Percentiles rank a stretch among this genome's conserved stretches.
These are phyloP conservation scores for Heteromyza rotundicornis DNA, from an alignment of 2,888 invertebrate species.

Conservation along the genomic window DNA sequence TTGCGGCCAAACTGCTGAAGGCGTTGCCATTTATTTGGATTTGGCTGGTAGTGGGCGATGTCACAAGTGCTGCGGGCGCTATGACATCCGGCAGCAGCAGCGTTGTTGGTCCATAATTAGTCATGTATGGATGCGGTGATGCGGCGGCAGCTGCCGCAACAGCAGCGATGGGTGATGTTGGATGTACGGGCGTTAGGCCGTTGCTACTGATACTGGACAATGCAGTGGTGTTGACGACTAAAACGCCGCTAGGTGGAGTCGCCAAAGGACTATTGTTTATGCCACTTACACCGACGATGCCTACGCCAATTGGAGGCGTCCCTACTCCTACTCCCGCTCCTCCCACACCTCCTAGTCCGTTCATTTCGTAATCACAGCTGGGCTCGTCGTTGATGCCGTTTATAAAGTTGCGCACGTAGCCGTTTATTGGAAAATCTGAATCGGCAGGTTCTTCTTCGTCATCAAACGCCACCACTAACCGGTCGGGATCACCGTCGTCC, in stretches of 20 bases:
- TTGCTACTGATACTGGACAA: slow-evolving; percentile 15
- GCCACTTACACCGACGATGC: slow-evolving; percentile 11
- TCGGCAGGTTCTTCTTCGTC: slow-evolving; percentile 55
- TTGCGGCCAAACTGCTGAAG: slow-evolving; percentile 9
- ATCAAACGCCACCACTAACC: slow-evolving; percentile 53
- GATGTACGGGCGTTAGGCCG: background rate
- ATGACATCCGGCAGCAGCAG: slow-evolving; percentile 14
- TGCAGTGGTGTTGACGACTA: slow-evolving; percentile 19
- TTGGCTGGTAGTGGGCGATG: slow-evolving; percentile 17
- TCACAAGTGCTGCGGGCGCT: slow-evolving; percentile 15
- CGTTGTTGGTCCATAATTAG: slow-evolving; percentile 12
- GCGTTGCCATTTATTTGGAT: no score
- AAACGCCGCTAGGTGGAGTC: background rate
- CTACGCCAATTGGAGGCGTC: slow-evolving; percentile 17
- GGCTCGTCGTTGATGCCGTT: slow-evolving; percentile 59
- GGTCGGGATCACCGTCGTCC: slow-evolving; percentile 47
- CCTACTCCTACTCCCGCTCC: background rate
- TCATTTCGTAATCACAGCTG: slow-evolving; percentile 38
- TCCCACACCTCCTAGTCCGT: background rate
- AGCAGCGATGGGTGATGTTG: slow-evolving; percentile 20
- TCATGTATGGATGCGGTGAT: slow-evolving; percentile 23
- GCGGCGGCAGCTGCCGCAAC: background rate
- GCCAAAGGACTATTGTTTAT: background rate
- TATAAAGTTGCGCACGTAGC: slow-evolving; percentile 59
- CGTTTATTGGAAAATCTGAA: slow-evolving; percentile 57